These are phyloP conservation scores for Oreocharis arfaki DNA, from an alignment of 2,113 vertebrate genomes.

Conservation along the genomic window DNA sequence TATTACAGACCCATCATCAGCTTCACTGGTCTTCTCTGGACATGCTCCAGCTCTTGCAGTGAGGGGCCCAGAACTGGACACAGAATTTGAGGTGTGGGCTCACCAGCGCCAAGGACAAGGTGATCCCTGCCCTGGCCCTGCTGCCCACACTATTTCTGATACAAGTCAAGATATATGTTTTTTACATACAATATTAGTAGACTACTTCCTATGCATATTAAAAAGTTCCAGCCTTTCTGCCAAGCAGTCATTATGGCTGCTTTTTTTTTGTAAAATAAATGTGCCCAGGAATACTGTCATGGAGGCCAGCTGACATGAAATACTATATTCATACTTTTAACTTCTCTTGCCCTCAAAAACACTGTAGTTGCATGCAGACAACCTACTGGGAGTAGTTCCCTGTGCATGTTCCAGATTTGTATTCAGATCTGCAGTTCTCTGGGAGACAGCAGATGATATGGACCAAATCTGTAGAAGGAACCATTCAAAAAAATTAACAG, in stretches of 20 bases:
- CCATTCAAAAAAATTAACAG: neutral
- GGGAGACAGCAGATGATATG: neutral
- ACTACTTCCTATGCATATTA: neutral
- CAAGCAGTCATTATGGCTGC: neutral
- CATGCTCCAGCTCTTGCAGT: neutral
- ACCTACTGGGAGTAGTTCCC: neutral
- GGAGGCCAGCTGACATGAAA: neutral
- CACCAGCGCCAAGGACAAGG: rapidly evolving
- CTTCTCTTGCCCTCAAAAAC: neutral
- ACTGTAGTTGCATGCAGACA: neutral
- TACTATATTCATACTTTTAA: neutral
- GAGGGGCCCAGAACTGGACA: neutral
- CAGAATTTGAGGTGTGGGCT: rapidly evolving
- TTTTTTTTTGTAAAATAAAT: neutral
- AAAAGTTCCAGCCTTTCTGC: neutral
- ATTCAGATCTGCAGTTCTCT: neutral
- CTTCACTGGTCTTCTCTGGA: neutral
- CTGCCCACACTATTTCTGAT: neutral
- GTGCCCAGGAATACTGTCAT: neutral
- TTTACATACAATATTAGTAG: neutral
- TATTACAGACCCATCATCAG: neutral
- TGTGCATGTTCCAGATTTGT: neutral
- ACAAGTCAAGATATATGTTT: neutral
- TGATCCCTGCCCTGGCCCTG: neutral
- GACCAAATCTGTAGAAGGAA: neutral